These are phyloP conservation scores for Tricholaema leucomelas DNA, from an alignment of 2,113 vertebrate species.

Conservation along the genomic window DNA sequence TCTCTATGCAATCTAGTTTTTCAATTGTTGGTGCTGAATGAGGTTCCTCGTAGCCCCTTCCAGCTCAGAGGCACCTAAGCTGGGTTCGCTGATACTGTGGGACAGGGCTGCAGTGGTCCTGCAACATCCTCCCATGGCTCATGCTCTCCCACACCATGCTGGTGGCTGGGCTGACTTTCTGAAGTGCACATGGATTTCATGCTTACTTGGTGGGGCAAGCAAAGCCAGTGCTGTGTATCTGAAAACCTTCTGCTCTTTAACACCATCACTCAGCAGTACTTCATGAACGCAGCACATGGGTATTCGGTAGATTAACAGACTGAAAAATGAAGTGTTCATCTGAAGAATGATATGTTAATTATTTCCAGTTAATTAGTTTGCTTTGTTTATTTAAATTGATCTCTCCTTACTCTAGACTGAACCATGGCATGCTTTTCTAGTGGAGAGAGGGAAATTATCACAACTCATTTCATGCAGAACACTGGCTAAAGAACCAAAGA, in stretches of 20 bases:
- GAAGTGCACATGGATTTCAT: neutral
- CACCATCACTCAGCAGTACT: neutral
- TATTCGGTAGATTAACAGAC: neutral
- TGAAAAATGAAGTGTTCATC: neutral
- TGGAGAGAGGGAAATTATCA: neutral
- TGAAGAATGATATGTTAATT: neutral
- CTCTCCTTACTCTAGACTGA: neutral
- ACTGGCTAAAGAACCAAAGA: neutral
- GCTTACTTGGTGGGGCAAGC: neutral
- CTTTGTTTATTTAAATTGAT: neutral
- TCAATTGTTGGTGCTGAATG: neutral
- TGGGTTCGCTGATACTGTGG: accelerated
- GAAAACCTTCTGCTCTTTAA: neutral
- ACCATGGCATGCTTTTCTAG: neutral
- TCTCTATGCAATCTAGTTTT: neutral
- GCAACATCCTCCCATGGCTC: neutral
- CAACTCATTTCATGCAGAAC: neutral
- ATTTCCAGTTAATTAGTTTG: neutral
- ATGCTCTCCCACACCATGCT: neutral
- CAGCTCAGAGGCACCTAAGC: accelerated
- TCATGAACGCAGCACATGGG: accelerated
- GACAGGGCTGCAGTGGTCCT: neutral
- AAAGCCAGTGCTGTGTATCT: accelerated
- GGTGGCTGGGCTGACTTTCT: neutral
- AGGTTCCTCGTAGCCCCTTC: neutral